A percentile compares a stretch with the other conserved stretches of the same genome.
These are phyloP conservation scores for Henricia sp. DNA, from an alignment of 53 echinoderm and acorn worm species.

Conservation along the genomic window DNA sequence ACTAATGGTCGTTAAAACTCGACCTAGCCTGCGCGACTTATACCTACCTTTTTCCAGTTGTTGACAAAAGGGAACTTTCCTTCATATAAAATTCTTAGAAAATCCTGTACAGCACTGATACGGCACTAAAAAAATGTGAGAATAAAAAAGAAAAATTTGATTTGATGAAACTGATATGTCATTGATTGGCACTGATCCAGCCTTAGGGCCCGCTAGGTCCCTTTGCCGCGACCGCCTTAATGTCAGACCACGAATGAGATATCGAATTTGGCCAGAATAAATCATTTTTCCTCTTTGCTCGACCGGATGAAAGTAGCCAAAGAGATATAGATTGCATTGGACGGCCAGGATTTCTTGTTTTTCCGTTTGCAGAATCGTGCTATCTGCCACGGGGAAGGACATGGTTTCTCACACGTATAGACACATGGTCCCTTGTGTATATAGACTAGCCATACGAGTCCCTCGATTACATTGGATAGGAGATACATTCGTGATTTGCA, in stretches of 20 bases:
- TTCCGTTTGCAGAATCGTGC: background rate
- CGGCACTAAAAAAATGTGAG: too few relatives aligned
- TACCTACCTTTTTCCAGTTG: too few relatives aligned
- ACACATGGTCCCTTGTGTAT: slow-evolving; percentile 7
- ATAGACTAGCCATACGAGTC: slow-evolving; percentile 39
- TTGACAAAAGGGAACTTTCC: too few relatives aligned
- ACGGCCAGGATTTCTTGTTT: background rate
- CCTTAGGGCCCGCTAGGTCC: background rate
- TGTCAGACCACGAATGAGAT: slow-evolving; percentile 26
- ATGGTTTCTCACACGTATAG: background rate
- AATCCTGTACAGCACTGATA: too few relatives aligned
- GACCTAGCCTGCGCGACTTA: too few relatives aligned
- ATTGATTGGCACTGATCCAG: background rate
- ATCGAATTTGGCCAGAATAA: slow-evolving; percentile 4
- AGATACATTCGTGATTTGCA: background rate
- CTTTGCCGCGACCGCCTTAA: background rate
- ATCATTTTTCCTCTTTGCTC: background rate
- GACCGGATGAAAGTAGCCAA: background rate
- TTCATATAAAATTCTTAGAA: too few relatives aligned
- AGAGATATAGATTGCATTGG: background rate
- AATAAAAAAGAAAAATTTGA: background rate
- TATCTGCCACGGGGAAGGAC: slow-evolving; percentile 5
- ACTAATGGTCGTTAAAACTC: too few relatives aligned
- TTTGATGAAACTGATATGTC: background rate
- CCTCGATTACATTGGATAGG: slow-evolving; percentile 4